Conservation (phyloP, 2,888 invertebrate species). For the Tethea ocularis region DNA sequence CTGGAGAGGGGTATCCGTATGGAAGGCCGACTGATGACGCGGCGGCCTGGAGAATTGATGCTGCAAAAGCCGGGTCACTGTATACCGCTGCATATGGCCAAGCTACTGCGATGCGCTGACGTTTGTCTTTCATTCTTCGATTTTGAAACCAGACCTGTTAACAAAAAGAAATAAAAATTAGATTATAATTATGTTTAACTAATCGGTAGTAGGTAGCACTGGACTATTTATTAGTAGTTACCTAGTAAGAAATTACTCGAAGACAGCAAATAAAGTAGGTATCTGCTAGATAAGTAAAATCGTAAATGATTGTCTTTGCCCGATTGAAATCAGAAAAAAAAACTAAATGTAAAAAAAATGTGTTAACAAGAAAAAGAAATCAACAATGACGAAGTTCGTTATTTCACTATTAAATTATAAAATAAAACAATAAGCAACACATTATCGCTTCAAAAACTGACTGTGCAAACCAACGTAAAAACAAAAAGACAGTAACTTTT, state of each 20-base stretch:
- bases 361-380: background rate
- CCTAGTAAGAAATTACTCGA: too few species aligned
- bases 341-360: too few species aligned
- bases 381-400: background rate
- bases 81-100: slow-evolving; percentile 98
- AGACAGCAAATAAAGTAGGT: too few species aligned
- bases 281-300: too few species aligned
- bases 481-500: slow-evolving; percentile 30
- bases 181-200: background rate
- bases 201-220: too few species aligned
- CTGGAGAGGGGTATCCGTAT: slow-evolving; percentile 84
- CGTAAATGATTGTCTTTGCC: too few species aligned
- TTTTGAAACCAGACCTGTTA: slow-evolving; percentile 98
- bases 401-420: background rate
- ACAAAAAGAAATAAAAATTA: slow-evolving; percentile 34
- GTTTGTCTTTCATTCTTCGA: slow-evolving; percentile 98
- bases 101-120: slow-evolving; percentile 95
- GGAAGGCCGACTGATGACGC: slow-evolving; percentile 88
- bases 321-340: too few species aligned
- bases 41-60: slow-evolving; percentile 95
- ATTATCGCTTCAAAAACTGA: slow-evolving; percentile 28
- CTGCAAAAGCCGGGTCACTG: slow-evolving; percentile 96
- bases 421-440: slow-evolving; percentile 17
- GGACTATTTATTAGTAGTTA: too few species aligned
- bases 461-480: slow-evolving; percentile 29